These are phyloP conservation scores for Propithecus coquereli DNA, from an alignment of 2,113 vertebrate genomes.

Conservation along the genomic window DNA sequence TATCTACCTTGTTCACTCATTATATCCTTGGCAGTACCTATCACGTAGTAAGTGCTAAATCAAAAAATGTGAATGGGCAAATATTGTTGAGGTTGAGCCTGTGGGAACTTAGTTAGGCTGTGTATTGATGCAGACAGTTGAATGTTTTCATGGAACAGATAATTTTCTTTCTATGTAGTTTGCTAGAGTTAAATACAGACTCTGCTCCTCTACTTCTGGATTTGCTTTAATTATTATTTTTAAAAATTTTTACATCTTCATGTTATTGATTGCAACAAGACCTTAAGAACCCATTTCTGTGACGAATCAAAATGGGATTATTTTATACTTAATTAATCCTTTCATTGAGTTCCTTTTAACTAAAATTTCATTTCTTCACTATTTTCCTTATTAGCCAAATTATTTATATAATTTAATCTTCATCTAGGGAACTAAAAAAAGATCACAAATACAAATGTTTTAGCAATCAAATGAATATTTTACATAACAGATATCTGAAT, in stretches of 20 bases:
- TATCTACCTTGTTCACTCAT: background rate
- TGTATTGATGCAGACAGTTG: background rate
- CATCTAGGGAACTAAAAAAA: background rate
- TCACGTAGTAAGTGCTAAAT: background rate
- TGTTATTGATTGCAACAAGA: background rate
- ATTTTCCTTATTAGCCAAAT: background rate
- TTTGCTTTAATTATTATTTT: background rate
- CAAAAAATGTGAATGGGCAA: background rate
- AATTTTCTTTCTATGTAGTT: background rate
- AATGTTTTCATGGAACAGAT: background rate
- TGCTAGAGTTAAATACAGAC: background rate
- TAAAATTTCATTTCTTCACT: background rate
- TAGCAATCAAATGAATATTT: background rate
- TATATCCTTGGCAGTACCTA: background rate
- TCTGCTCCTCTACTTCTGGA: background rate
- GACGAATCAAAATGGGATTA: background rate
- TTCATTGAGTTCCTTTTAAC: background rate
- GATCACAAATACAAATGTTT: background rate
- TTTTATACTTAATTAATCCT: background rate
- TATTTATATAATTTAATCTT: constrained; percentile 10
- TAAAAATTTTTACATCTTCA: background rate
- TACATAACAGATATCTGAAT: background rate
- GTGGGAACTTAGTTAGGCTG: background rate
- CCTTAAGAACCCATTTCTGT: background rate
- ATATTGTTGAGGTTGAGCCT: background rate